Evolutionary conservation across 1,140 invertebrate genomes (phyloP), one percentile per base, ranked within the genome.

Genomic region (Tigriopus japonicus): DNA sequence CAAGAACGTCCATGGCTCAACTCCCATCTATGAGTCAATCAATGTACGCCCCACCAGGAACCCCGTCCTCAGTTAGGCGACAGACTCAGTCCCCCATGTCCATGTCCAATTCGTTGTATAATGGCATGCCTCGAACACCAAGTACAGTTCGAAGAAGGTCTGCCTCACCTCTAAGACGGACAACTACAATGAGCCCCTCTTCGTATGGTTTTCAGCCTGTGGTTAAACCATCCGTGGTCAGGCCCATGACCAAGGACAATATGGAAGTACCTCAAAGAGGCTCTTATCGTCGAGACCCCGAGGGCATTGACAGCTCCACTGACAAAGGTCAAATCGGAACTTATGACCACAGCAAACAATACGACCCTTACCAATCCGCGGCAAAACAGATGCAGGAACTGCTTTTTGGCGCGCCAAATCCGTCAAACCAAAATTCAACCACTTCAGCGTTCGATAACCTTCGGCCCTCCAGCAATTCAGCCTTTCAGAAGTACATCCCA

Each of bases 381-480:
- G 55, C 55, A 14, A 58, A 42, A 17, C 55, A 58, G 42, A 58
- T 58, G 55, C 21, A 58, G n/a, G 55, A 58, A n/a, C 28, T 58
- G 15, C 55, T 58, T 41, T 58, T 58, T 42, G 52, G 52, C 52
- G 2, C 52, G 14, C n/a, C 15, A 17, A 49, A 6, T 49, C 45
- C n/a, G n/a, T 10, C 19, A 54, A 28, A 28, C 21, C 19, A 28
- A 28, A 15, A 13, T 21, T 28, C n/a, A 21, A 5, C 17, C 55
- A 41, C 7, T 21, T 49, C 45, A 15, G 21, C n/a, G n/a, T 49
- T 17, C 10, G 45, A 49, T 10, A 15, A 21, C 42, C 41, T 58
- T 14, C 35, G 42, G 7, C 24, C 55, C 17, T 58, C 55, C 42
- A 35, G 3, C 42, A 58, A 58, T 42, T 58, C 55, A 17, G 55